Conservation (phyloP, 2,888 invertebrate species). For the Cheilosia impressa region DNA sequence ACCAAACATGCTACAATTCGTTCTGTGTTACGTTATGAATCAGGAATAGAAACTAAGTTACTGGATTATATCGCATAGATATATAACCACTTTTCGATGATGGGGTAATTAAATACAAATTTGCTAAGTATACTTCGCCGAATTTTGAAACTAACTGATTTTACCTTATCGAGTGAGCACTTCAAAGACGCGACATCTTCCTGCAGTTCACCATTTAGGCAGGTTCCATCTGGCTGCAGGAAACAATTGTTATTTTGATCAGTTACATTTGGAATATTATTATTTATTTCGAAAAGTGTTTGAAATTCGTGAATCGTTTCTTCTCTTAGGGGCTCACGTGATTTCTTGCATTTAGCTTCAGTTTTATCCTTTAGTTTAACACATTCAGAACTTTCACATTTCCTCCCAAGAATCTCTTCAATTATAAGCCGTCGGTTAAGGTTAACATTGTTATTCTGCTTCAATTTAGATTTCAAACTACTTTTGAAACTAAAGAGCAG, state of each 20-base stretch:
- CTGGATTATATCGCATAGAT: too few relatives aligned
- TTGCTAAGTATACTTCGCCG: background rate
- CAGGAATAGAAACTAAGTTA: too few relatives aligned
- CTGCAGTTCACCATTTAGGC: background rate
- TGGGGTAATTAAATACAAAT: background rate
- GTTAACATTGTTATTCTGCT: constrained; percentile 19
- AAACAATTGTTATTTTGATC: constrained; percentile 19
- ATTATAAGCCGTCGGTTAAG: constrained; percentile 40
- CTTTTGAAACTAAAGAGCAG: constrained; percentile 43
- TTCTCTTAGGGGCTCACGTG: background rate
- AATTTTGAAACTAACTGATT: background rate
- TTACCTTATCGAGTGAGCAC: constrained; percentile 43
- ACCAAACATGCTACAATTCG: too few relatives aligned
- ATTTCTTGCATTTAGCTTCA: background rate
- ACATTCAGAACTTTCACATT: background rate
- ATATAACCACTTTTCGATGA: background rate
- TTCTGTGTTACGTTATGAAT: too few relatives aligned
- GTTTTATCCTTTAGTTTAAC: background rate
- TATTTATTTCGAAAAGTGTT: background rate
- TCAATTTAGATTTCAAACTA: constrained; percentile 35
- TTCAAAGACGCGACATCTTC: constrained; percentile 7
- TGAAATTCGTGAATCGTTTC: background rate
- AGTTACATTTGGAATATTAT: background rate
- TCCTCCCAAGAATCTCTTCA: constrained; percentile 40
- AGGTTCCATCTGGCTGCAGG: background rate